Conservation (phyloP, 1,140 invertebrate genomes). For the Parasteatoda tepidariorum region DNA sequence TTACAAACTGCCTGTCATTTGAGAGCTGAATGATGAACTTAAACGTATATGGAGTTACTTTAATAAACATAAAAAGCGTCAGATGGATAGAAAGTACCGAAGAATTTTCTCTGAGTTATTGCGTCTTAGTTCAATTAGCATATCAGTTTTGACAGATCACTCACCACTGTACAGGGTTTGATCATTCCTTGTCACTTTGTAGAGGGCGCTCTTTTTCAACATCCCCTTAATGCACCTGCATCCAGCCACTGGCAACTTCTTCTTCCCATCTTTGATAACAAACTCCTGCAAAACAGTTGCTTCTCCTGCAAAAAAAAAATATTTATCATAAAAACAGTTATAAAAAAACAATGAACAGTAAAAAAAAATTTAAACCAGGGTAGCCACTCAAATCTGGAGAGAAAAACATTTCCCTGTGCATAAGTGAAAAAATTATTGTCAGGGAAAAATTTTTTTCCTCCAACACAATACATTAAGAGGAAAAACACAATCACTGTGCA, state of each 20-base stretch:
- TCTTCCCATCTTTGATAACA: conserved; percentile 82
- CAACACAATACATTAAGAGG: no score
- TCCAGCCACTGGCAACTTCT: conserved; percentile 88
- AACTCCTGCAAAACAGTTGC: conserved; percentile 89
- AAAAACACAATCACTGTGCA: no score
- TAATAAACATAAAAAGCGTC: no score
- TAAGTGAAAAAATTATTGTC: no score
- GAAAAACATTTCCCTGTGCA: no score
- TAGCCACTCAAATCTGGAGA: no score
- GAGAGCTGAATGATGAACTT: no score
- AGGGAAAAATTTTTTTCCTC: no score
- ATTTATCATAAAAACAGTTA: background rate
- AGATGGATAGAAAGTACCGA: background rate
- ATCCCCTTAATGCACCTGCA: conserved; percentile 84
- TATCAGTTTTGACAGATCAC: background rate
- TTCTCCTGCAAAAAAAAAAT: conserved; percentile 75
- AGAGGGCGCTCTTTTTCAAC: conserved; percentile 78
- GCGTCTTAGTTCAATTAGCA: background rate
- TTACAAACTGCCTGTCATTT: no score
- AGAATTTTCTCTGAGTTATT: background rate
- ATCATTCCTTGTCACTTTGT: conserved; percentile 78
- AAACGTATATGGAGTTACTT: no score
- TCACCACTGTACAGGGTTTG: conserved; percentile 81
- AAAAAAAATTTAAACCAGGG: no score
- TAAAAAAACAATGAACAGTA: no score